Evolutionary conservation across 2,797 vertebrate genomes (phyloP), one percentile per base, ranked within the genome.

Genomic region (Artibeus jamaicensis): DNA sequence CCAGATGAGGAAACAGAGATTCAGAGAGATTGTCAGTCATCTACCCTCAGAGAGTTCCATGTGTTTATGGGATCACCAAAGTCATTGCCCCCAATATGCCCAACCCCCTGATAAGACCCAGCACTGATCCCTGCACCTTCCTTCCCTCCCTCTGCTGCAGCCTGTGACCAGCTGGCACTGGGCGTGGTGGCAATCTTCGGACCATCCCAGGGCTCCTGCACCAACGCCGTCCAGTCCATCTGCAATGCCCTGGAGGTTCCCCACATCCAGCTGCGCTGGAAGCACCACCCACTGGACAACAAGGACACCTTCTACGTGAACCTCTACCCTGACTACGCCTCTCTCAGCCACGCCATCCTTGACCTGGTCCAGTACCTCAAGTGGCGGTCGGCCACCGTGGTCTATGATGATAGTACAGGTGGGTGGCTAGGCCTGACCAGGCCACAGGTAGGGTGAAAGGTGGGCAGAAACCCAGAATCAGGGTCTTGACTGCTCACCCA

Each of bases 341-440:
- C 99, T 2, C 99, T 99, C 67, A 99, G 99, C 98, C 99, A 99
- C 0, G 99, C 99, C 96, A 99, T 99, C 93, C 98, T 99, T 96
- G 99, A 99, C 98, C 98, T 99, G 1, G 99, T 99, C 96, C 99
- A 99, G 98, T 99, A 99, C 50, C 98, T 99, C 94, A 99, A 99
- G 92, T 99, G 99, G 99, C 99, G 99, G 98, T 99, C 99, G 1
- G 99, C 99, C 88, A 99, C 99, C 0, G 99, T 99, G 93, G 99
- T 99, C 26, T 99, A 99, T 0, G 99, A 99, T 0, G 99, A 99
- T 98, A 99, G 99, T 96, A 99, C 99, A 98, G 99, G 99, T 99
- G 96, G 97, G 98, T 91, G 0, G 70, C 81, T 3, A 6, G 50
- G 16, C 62, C 65, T 14, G 83, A 57, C 68, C 0, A 5, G 74